Conservation (phyloP, 2,888 invertebrate genomes). For the Drosophila peninsularis region DNA sequence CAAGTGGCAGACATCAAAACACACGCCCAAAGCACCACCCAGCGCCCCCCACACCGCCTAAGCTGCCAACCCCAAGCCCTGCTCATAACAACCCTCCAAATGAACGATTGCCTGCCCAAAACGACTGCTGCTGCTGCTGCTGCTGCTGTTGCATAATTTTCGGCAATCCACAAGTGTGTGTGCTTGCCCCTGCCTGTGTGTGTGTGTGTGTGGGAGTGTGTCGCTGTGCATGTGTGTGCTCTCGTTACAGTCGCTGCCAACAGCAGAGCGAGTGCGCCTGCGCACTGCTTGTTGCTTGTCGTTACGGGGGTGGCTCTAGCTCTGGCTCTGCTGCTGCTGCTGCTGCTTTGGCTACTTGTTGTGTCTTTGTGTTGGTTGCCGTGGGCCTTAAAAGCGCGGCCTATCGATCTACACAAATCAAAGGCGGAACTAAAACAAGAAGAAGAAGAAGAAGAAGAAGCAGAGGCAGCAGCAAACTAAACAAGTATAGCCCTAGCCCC, state of each 20-base stretch:
- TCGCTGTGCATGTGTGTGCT: conserved; percentile 29
- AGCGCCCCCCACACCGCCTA: neutral
- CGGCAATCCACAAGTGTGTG: conserved; percentile 84
- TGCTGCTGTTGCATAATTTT: conserved; percentile 77
- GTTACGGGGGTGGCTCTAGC: conserved; percentile 18
- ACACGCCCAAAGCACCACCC: conserved; percentile 31
- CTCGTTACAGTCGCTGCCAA: conserved; percentile 45
- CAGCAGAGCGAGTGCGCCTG: conserved; percentile 33
- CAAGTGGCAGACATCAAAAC: conserved; percentile 77
- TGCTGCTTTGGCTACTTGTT: conserved; percentile 77
- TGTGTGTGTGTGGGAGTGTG: conserved; percentile 78
- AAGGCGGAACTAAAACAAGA: neutral
- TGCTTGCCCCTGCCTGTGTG: conserved; percentile 62
- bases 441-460: no score
- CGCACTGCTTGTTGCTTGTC: conserved; percentile 37
- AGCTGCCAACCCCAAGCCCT: conserved; percentile 16
- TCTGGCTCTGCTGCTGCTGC: conserved; percentile 47
- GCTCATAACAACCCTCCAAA: conserved; percentile 44
- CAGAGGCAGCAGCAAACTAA: neutral
- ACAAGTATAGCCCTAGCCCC: conserved; percentile 6
- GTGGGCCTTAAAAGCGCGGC: conserved; percentile 27
- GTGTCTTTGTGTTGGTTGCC: conserved; percentile 69
- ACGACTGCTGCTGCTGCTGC: conserved; percentile 44
- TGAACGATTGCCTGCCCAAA: conserved; percentile 3
- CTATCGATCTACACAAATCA: conserved; percentile 58